Percentiles rank a stretch among this genome's conserved stretches.
phyloP scores from a whole-genome alignment of 2,797 vertebrate species.

The Malacoctenus gilli region DNA sequence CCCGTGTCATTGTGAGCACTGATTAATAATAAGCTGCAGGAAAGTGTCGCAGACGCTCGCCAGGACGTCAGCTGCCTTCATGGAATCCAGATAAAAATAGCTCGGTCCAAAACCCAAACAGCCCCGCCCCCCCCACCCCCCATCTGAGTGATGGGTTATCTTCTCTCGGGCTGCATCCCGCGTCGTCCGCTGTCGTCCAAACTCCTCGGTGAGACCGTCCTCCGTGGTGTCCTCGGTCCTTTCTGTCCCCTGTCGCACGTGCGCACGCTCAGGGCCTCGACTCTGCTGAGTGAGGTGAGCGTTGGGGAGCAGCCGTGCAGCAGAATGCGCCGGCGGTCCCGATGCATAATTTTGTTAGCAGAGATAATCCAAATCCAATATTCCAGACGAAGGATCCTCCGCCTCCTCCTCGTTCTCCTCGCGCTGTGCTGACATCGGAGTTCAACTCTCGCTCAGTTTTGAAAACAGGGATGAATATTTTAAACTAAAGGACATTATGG shows the following conservation, averaged over 20 bases:
- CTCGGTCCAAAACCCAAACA: slow-evolving; percentile 36
- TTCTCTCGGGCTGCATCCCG: slow-evolving; percentile 25
- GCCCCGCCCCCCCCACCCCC: slow-evolving; percentile 31
- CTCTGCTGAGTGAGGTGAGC: too few relatives aligned
- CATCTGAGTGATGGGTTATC: slow-evolving; percentile 48
- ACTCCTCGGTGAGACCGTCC: too few relatives aligned
- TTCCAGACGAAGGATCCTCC: too few relatives aligned
- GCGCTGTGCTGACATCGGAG: too few relatives aligned
- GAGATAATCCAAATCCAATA: slow-evolving; percentile 59
- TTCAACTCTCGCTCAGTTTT: too few relatives aligned
- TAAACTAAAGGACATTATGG: too few relatives aligned
- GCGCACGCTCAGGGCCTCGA: too few relatives aligned
- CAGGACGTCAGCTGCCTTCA: slow-evolving; percentile 72
- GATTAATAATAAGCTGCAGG: slow-evolving; percentile 36
- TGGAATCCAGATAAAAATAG: slow-evolving; percentile 77
- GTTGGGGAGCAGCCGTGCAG: too few relatives aligned
- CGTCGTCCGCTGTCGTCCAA: slow-evolving; percentile 1
- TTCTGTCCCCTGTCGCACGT: too few relatives aligned
- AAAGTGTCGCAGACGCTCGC: slow-evolving; percentile 37
- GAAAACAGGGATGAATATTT: too few relatives aligned
- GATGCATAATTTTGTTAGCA: slow-evolving; percentile 50
- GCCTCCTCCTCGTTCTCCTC: too few relatives aligned
- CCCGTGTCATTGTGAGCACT: slow-evolving; percentile 1
- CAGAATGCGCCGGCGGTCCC: slow-evolving; percentile 30
- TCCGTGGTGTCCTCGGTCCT: too few relatives aligned